Conservation (phyloP, 2,797 vertebrate species). For the Nasua narica region DNA sequence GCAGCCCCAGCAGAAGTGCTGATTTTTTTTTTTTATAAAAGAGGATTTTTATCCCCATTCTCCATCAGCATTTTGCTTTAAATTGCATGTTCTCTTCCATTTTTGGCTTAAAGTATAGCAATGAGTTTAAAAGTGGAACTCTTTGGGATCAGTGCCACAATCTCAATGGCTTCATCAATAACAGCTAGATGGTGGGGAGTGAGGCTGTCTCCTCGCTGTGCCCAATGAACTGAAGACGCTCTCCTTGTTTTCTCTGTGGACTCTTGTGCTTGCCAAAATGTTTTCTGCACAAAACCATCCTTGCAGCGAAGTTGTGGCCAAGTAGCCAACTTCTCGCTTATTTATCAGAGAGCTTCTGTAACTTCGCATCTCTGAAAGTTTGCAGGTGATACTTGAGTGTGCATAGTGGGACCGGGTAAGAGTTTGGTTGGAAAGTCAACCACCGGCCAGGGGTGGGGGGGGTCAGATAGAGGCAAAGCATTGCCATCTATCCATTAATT, state of each 20-base stretch:
- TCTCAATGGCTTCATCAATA: not conserved
- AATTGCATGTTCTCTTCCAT: not conserved
- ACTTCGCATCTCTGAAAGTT: not conserved
- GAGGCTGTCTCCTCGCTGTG: not conserved
- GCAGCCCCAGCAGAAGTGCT: not conserved
- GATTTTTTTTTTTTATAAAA: not conserved
- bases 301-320: not conserved
- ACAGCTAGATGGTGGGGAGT: not conserved
- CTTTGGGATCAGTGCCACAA: not conserved
- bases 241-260: not conserved
- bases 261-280: not conserved
- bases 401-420: not conserved
- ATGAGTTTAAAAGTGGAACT: not conserved
- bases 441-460: no score
- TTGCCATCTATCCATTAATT: fast-evolving
- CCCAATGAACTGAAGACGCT: not conserved
- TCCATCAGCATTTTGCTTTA: not conserved
- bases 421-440: not conserved
- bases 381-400: not conserved
- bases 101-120: not conserved
- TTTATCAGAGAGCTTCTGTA: not conserved
- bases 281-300: not conserved
- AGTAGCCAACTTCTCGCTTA: not conserved
- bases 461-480: not conserved
- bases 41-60: conserved; percentile 9